A percentile compares a stretch with the other conserved stretches of the same genome.
Conservation (phyloP, 2,797 vertebrate genomes). For the Malurus leucopterus region DNA sequence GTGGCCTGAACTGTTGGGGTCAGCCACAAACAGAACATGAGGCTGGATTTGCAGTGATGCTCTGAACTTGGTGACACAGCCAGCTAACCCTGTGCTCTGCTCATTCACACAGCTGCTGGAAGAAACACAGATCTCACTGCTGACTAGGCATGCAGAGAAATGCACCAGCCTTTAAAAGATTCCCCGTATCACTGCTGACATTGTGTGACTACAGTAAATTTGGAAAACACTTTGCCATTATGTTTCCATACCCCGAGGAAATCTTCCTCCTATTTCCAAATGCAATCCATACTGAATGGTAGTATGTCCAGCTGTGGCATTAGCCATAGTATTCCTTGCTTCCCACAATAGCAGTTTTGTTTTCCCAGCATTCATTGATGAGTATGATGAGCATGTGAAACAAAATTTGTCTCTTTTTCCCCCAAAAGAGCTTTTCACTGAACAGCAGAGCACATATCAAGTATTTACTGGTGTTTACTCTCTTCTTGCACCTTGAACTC, state of each 20-base stretch:
- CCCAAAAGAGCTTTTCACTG: background rate
- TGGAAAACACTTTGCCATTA: background rate
- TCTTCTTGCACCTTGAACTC: background rate
- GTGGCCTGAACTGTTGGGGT: background rate
- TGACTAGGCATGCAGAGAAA: background rate
- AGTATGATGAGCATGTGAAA: background rate
- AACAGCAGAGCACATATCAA: background rate
- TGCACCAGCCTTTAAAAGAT: background rate
- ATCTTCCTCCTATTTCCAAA: background rate
- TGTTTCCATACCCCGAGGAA: fast-evolving
- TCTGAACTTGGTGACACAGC: background rate
- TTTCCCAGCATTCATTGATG: background rate
- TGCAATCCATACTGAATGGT: background rate
- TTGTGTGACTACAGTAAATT: background rate
- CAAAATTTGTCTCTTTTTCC: background rate
- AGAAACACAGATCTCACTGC: background rate
- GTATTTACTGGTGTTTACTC: background rate
- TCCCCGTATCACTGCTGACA: background rate
- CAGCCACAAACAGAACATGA: background rate
- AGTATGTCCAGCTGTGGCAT: fast-evolving
- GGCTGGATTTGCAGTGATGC: background rate
- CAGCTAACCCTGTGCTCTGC: background rate
- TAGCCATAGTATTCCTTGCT: background rate
- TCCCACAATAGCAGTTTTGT: background rate
- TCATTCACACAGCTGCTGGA: background rate